Evolutionary conservation across 2,888 invertebrate genomes (phyloP).

Genomic region (Antheraea yamamai): DNA sequence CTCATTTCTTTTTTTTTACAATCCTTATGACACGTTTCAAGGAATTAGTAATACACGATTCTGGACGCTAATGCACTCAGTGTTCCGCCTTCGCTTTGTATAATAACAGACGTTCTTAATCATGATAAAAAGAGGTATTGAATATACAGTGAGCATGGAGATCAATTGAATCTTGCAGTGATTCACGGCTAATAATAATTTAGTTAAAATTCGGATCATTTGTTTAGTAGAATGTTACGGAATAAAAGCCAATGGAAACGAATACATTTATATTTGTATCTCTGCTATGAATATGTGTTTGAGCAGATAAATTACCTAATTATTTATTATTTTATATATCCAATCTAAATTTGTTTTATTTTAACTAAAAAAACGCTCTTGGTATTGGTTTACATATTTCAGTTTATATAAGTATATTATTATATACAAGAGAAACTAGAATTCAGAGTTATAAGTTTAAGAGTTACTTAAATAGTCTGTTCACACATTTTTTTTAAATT

Average conservation of each 20-base stretch:
- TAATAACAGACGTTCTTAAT: conserved; percentile 5
- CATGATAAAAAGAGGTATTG: conserved; percentile 13
- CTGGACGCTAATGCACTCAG: conserved; percentile 20
- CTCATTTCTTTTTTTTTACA: conserved; percentile 14
- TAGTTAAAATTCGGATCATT: conserved; percentile 21
- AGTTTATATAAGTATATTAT: neutral
- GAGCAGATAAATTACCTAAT: conserved; percentile 15
- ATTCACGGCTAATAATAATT: conserved; percentile 18
- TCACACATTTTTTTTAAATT: too few relatives aligned
- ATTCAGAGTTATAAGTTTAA: neutral
- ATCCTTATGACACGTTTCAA: conserved; percentile 17
- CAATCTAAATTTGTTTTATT: neutral
- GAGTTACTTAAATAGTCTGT: neutral
- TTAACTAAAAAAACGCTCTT: neutral
- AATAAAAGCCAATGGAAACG: neutral
- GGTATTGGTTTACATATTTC: neutral
- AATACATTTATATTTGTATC: conserved; percentile 4
- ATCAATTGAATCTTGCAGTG: conserved; percentile 16
- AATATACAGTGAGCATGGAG: conserved; percentile 16
- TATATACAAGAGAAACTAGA: neutral
- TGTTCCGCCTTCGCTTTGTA: conserved; percentile 19
- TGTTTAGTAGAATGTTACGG: conserved; percentile 14
- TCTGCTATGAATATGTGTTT: conserved; percentile 6
- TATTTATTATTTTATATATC: neutral
- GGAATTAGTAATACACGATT: conserved; percentile 17